Evolutionary conservation across 2,888 invertebrate species (phyloP).

Genomic region (Drosophila mimica): DNA sequence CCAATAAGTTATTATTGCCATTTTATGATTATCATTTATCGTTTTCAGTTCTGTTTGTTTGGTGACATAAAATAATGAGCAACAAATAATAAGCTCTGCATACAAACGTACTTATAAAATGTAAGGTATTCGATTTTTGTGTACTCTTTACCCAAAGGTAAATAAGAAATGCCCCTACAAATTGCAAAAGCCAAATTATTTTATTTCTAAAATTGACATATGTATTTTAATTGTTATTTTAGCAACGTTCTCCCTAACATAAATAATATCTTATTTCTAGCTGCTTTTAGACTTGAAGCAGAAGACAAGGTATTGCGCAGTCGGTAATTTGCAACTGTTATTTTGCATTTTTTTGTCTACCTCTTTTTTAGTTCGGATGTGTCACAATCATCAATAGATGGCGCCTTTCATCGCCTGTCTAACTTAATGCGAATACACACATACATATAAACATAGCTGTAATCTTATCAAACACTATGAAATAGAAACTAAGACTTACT

Average conservation of each 20-base stretch:
- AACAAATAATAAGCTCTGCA: slow-evolving; percentile 12
- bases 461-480: slow-evolving; percentile 65
- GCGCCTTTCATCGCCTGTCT: slow-evolving; percentile 32
- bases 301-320: not conserved
- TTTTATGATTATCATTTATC: slow-evolving; percentile 14
- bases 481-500: slow-evolving; percentile 24
- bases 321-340: not conserved
- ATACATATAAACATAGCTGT: slow-evolving; percentile 16
- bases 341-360: not conserved
- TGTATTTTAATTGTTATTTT: not conserved
- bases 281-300: not conserved
- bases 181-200: not conserved
- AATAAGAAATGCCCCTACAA: not conserved
- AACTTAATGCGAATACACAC: slow-evolving; percentile 5
- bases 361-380: slow-evolving; percentile 16
- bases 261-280: not conserved
- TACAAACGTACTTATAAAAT: slow-evolving; percentile 1
- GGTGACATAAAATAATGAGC: slow-evolving; percentile 31
- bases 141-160: not conserved
- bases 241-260: not conserved
- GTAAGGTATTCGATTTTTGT: slow-evolving; percentile 1
- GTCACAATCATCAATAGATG: slow-evolving; percentile 34
- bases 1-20: slow-evolving; percentile 7
- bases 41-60: slow-evolving; percentile 10
- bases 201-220: not conserved